Evolutionary conservation across 2,113 vertebrate genomes (phyloP).

Genomic region (Triplophysa dalaica): DNA sequence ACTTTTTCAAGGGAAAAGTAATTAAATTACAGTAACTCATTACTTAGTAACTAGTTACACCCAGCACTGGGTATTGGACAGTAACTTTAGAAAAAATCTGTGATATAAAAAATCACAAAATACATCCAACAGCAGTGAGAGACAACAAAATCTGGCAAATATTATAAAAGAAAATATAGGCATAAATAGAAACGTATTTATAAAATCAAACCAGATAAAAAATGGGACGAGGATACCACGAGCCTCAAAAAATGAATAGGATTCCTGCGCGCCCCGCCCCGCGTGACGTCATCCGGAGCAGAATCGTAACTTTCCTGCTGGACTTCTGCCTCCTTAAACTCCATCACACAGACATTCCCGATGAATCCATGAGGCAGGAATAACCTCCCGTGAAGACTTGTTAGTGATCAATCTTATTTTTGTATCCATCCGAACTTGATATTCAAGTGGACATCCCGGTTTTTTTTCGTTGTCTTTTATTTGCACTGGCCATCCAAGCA

Average conservation of each 20-base stretch:
- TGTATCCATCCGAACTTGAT: conserved; percentile 19
- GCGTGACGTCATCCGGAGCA: conserved; percentile 63
- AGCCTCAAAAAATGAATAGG: not conserved
- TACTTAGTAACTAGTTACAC: no score
- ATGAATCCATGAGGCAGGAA: conserved; percentile 45
- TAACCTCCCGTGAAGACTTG: conserved; percentile 53
- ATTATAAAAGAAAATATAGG: no score
- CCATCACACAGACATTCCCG: conserved; percentile 66
- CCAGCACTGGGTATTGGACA: no score
- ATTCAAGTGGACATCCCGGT: conserved; percentile 38
- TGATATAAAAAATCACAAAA: no score
- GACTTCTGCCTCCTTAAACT: conserved; percentile 53
- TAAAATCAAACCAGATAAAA: not conserved
- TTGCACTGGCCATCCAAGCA: conserved; percentile 60
- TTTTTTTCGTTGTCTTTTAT: conserved; percentile 55
- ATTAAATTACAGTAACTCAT: no score
- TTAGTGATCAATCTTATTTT: conserved; percentile 39
- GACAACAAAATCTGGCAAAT: no score
- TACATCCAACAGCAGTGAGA: no score
- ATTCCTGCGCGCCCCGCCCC: conserved; percentile 62
- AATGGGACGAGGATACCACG: not conserved
- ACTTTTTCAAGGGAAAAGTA: no score
- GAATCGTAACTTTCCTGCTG: conserved; percentile 55
- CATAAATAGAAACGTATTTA: no score
- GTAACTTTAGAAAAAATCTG: no score